Base-by-base conservation (phyloP, 2,797 vertebrate genomes). In the Parotocinclus haroldoi region DNA sequence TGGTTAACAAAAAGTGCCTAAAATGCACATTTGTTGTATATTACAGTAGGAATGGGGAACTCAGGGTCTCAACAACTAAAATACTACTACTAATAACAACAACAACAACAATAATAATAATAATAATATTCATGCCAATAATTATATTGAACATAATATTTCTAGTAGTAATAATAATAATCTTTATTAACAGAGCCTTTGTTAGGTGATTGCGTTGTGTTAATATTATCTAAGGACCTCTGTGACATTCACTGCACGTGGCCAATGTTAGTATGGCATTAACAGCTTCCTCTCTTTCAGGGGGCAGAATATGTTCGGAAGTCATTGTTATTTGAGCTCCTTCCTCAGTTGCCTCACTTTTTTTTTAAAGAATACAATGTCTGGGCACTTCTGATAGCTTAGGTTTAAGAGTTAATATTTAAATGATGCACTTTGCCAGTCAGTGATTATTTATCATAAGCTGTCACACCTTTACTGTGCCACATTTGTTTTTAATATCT, bases 261-360 rank as follows among this genome's bases (percentile, higher is more conserved):
- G 18, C 14, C 10, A 7, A 42, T 50, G n/a, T 19, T 66, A 16
- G 11, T 56, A 42, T 58, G 42, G 36, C 42, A 45, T 14, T 17
- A 73, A 66, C 71, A 69, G 55, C 71, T 52, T 72, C 63, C 72
- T 44, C 9, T 67, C 76, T 82, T 80, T 77, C 80, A 83, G 81
- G 37, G 54, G n/a, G n/a, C n/a, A 74, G 64, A 71, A 74, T 72
- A 66, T 78, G 72, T 79, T 87, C 57, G 72, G 81, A 85, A 83
- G 82, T 84, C 73, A 80, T 84, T 83, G 84, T 76, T 63, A 77
- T 79, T 18, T 49, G 68, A 76, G 68, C 68, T 58, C 38, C 65
- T 82, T 83, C 76, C 82, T 81, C 44, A 39, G 49, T 58, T 66
- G 64, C 40, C 40, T 42, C 53, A 12, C 60, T 64, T 50, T 63